Conservation (phyloP, 2,797 vertebrate species). For the Pseudochromis fuscus region DNA sequence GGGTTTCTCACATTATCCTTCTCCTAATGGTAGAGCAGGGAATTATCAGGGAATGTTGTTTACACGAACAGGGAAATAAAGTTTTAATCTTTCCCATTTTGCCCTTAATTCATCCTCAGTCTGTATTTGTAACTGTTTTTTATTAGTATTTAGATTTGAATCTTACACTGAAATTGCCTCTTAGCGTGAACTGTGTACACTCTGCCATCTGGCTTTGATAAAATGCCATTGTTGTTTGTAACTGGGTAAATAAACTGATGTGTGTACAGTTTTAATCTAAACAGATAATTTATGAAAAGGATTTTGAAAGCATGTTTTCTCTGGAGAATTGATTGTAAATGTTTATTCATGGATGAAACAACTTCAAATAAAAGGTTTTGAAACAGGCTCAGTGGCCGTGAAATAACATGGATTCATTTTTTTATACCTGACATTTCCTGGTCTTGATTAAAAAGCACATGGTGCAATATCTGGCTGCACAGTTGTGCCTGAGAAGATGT, state of each 20-base stretch:
- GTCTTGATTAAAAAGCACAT: too few relatives aligned
- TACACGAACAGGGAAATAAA: conserved; percentile 51
- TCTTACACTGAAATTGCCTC: conserved; percentile 41
- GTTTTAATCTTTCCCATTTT: conserved; percentile 58
- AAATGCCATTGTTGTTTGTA: conserved; percentile 33
- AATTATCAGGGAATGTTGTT: conserved; percentile 49
- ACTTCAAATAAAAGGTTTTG: conserved; percentile 44
- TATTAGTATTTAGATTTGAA: conserved; percentile 50
- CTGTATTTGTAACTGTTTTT: conserved; percentile 64
- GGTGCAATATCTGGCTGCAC: not conserved
- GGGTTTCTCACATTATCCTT: conserved; percentile 21
- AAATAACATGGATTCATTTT: not conserved
- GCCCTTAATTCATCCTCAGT: conserved; percentile 35
- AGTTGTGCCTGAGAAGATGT: conserved; percentile 15
- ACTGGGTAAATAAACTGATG: conserved; percentile 25
- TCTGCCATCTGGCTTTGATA: conserved; percentile 36
- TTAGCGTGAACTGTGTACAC: conserved; percentile 18
- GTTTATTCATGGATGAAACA: conserved; percentile 31
- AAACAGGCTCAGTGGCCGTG: not conserved
- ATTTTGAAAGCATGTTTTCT: conserved; percentile 35
- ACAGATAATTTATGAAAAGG: conserved; percentile 19
- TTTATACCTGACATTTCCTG: too few relatives aligned
- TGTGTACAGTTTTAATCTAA: conserved; percentile 50
- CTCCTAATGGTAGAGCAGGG: conserved; percentile 24
- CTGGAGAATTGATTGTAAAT: conserved; percentile 20